Evolutionary conservation across 2,888 invertebrate species (phyloP).

Genomic region (Lissonota sp.): DNA sequence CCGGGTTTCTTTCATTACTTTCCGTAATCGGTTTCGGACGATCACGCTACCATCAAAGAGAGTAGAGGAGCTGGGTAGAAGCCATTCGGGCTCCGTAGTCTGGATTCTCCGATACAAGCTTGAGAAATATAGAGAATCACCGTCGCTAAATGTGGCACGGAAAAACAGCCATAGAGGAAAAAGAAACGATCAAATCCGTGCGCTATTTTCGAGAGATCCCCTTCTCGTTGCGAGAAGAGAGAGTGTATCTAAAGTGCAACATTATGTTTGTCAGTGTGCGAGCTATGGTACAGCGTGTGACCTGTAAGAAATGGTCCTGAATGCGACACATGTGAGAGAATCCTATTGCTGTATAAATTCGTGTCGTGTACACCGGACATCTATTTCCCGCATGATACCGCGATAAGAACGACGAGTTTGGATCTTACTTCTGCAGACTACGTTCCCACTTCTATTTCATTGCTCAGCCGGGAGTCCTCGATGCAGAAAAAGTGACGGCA

Average conservation of each 20-base stretch:
- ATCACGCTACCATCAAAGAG: constrained; percentile 54
- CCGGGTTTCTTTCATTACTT: constrained; percentile 43
- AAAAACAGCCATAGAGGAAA: constrained; percentile 10
- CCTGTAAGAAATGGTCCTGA: constrained; percentile 1
- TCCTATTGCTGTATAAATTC: constrained; percentile 29
- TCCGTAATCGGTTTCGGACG: constrained; percentile 60
- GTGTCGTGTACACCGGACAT: constrained; percentile 19
- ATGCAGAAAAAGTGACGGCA: constrained; percentile 19
- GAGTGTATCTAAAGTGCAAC: constrained; percentile 23
- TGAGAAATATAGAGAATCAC: constrained; percentile 17
- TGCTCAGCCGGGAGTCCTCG: neutral
- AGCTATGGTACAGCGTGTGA: constrained; percentile 11
- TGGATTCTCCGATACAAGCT: constrained; percentile 24
- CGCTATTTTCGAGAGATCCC: neutral
- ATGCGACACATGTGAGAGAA: constrained; percentile 8
- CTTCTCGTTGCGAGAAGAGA: constrained; percentile 1
- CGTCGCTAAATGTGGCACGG: neutral
- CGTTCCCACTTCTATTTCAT: constrained; percentile 20
- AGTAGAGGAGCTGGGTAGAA: constrained; percentile 14
- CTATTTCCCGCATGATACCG: constrained; percentile 35
- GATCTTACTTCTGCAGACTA: constrained; percentile 1
- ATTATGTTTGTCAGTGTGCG: constrained; percentile 5
- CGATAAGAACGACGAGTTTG: constrained; percentile 23
- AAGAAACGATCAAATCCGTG: constrained; percentile 29
- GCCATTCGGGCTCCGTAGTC: constrained; percentile 34